Evolutionary conservation across 2,888 invertebrate genomes (phyloP).

Genomic region (Drosophila nr. medialis): DNA sequence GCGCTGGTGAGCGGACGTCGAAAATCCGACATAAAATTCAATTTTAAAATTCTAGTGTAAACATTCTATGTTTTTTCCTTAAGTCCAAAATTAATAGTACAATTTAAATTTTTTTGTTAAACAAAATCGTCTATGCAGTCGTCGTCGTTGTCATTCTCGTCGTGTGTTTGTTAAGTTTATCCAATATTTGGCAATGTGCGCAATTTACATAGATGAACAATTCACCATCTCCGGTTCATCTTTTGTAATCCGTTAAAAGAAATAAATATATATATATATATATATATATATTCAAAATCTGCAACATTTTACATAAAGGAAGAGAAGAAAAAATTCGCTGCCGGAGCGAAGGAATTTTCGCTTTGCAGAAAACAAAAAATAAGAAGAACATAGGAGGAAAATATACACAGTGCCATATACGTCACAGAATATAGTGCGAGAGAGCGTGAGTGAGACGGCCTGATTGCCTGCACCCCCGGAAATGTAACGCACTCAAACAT

Average conservation of each 20-base stretch:
- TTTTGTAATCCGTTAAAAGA: slow-evolving; percentile 11
- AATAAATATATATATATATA: neutral
- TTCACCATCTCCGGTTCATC: neutral
- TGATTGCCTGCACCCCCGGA: slow-evolving; percentile 77
- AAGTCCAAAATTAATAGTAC: slow-evolving; percentile 56
- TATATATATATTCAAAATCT: slow-evolving; percentile 25
- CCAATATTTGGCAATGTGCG: slow-evolving; percentile 18
- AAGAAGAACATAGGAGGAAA: slow-evolving; percentile 22
- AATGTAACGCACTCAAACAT: slow-evolving; percentile 68
- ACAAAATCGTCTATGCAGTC: slow-evolving; percentile 11
- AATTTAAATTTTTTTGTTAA: slow-evolving; percentile 40
- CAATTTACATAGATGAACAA: slow-evolving; percentile 7
- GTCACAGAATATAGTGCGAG: slow-evolving; percentile 61
- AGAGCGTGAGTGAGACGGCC: slow-evolving; percentile 63
- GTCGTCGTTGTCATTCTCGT: slow-evolving; percentile 2
- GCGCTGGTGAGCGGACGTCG: slow-evolving; percentile 73
- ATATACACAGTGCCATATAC: slow-evolving; percentile 65
- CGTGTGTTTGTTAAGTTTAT: slow-evolving; percentile 29
- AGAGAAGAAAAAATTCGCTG: slow-evolving; percentile 27
- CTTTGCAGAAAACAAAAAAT: slow-evolving; percentile 53
- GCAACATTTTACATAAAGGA: slow-evolving; percentile 56
- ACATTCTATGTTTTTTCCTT: slow-evolving; percentile 50
- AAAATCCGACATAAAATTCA: slow-evolving; percentile 37
- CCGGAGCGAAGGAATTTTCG: slow-evolving; percentile 66
- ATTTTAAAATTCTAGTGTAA: slow-evolving; percentile 65